Percentiles rank a stretch among this genome's conserved stretches.
These are phyloP conservation scores for Huso huso DNA, from an alignment of 2,797 vertebrate genomes.

Conservation along the genomic window DNA sequence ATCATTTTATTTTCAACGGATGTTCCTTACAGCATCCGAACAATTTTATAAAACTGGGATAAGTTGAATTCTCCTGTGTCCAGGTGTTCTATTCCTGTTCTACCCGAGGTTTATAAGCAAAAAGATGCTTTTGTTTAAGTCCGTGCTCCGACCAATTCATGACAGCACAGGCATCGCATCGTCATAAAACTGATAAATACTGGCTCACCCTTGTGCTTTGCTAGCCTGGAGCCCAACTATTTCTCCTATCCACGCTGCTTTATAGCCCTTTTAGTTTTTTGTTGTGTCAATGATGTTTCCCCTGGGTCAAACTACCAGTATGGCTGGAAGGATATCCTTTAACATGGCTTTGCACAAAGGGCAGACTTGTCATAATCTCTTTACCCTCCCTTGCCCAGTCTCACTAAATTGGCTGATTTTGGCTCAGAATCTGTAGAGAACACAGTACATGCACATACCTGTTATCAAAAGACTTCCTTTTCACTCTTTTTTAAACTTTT, in stretches of 20 bases:
- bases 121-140: neutral
- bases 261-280: neutral
- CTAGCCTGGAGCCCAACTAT: neutral
- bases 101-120: neutral
- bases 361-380: neutral
- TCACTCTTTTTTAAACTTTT: too few species aligned
- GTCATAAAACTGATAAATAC: constrained; percentile 4
- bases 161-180: neutral
- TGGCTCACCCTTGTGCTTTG: neutral
- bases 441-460: too few species aligned
- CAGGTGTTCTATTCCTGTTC: neutral
- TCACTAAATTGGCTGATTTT: too few species aligned
- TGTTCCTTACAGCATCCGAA: neutral
- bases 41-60: neutral
- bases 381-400: neutral
- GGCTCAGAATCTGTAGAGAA: too few species aligned
- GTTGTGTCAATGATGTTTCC: neutral
- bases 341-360: neutral
- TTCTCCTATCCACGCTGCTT: neutral
- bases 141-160: neutral
- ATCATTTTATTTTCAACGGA: too few species aligned
- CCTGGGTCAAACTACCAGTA: neutral
- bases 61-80: neutral
- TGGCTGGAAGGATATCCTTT: neutral
- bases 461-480: too few species aligned